A percentile compares a stretch with the other conserved stretches of the same genome.
Evolutionary conservation across 2,888 invertebrate species (phyloP).

Genomic region (Tachina fera): DNA sequence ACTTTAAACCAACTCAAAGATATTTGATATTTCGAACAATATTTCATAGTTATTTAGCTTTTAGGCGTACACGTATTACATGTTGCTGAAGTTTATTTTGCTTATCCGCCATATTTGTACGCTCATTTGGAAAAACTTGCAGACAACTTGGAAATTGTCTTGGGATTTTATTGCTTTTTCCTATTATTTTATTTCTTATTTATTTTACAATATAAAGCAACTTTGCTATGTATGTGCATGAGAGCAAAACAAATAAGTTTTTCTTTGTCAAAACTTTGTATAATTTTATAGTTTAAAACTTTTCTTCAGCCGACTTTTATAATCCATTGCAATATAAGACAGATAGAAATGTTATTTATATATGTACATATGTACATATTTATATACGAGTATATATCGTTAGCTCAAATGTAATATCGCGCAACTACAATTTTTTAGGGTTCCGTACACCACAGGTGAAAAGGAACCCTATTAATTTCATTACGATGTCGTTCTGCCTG

Average conservation of each 20-base stretch:
- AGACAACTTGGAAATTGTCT: slow-evolving; percentile 20
- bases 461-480: too few species aligned
- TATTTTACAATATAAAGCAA: slow-evolving; percentile 18
- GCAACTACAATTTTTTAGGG: too few species aligned
- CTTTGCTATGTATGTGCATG: background rate
- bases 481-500: too few species aligned
- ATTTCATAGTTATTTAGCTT: slow-evolving; percentile 20
- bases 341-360: too few species aligned
- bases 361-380: too few species aligned
- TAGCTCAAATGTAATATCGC: too few species aligned
- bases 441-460: too few species aligned
- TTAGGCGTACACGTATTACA: slow-evolving; percentile 22
- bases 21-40: slow-evolving; percentile 6
- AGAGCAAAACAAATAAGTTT: background rate
- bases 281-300: slow-evolving; percentile 6
- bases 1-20: background rate
- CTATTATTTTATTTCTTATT: background rate
- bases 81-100: slow-evolving; percentile 25
- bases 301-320: background rate
- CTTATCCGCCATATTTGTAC: slow-evolving; percentile 10
- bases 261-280: background rate
- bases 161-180: slow-evolving; percentile 4
- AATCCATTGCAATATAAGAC: too few species aligned
- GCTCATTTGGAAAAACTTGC: background rate
- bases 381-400: too few species aligned